Conservation (phyloP, 2,797 vertebrate genomes). For the Channallabes apus region DNA sequence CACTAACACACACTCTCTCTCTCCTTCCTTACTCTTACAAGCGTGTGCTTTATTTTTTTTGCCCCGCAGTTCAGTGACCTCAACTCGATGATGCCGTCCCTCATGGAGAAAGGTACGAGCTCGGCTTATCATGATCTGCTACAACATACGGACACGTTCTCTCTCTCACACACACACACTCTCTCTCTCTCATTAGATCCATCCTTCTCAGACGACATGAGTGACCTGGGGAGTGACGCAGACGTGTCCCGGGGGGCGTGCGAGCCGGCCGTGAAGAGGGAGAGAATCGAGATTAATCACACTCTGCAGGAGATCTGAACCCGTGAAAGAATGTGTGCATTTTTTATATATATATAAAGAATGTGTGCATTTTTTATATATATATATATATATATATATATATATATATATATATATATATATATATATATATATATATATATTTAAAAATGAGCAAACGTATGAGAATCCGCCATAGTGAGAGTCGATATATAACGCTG, state of each 20-base stretch:
- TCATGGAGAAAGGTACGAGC: conserved; percentile 88
- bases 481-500: conserved; percentile 18
- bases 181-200: conserved; percentile 67
- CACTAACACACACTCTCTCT: not conserved
- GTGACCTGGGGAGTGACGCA: conserved; percentile 77
- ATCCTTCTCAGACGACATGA: conserved; percentile 82
- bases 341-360: not conserved
- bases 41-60: conserved; percentile 5
- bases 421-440: too few species aligned
- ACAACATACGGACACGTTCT: not conserved
- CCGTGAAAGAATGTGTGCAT: not conserved
- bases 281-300: conserved; percentile 85
- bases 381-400: too few species aligned
- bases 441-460: not conserved
- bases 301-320: conserved; percentile 88
- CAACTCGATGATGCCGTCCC: conserved; percentile 84
- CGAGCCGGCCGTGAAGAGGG: conserved; percentile 90
- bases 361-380: not conserved
- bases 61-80: conserved; percentile 89
- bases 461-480: not conserved
- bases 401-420: too few species aligned
- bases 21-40: not conserved
- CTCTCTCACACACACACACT: not conserved
- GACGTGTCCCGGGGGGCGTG: conserved; percentile 70
- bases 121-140: not conserved